A percentile compares a stretch with the other conserved stretches of the same genome.
Conservation (phyloP, 2,888 invertebrate species). For the Perdita meconis region DNA sequence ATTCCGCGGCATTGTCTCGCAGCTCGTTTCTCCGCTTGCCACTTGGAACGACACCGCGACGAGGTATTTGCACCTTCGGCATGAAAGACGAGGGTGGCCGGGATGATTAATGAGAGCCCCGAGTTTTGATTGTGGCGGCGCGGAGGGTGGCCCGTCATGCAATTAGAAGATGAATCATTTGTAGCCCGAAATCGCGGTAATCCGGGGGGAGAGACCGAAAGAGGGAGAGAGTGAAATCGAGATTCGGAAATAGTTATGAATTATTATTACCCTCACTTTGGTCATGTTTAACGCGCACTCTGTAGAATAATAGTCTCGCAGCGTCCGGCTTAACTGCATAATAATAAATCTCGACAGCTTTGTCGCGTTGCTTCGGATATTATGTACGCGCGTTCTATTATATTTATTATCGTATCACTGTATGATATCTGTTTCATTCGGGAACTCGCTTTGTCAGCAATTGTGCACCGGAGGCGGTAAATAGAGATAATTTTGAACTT, state of each 20-base stretch:
- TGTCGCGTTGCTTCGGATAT: neutral
- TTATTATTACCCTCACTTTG: conserved; percentile 17
- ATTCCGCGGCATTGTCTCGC: conserved; percentile 62
- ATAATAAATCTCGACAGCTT: neutral
- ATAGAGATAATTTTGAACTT: no score
- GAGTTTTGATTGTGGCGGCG: conserved; percentile 80
- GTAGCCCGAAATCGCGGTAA: conserved; percentile 78
- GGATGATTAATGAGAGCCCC: conserved; percentile 79
- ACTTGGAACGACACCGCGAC: conserved; percentile 59
- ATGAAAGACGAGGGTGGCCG: conserved; percentile 59
- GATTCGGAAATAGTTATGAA: conserved; percentile 40
- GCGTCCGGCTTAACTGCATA: neutral
- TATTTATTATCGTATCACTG: no score
- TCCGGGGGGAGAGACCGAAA: conserved; percentile 44
- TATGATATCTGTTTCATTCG: no score
- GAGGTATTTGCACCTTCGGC: conserved; percentile 68
- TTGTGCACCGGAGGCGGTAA: no score
- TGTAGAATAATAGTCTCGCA: conserved; percentile 2
- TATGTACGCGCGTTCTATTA: no score
- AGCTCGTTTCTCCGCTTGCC: conserved; percentile 40
- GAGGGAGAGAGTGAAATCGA: conserved; percentile 46
- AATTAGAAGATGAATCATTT: conserved; percentile 83
- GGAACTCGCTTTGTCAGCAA: no score
- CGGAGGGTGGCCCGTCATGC: conserved; percentile 79
- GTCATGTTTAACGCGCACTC: neutral